Evolutionary conservation across 2,888 invertebrate species (phyloP), one percentile per base, ranked within the genome.

Genomic region (Stegophylla sp.): DNA sequence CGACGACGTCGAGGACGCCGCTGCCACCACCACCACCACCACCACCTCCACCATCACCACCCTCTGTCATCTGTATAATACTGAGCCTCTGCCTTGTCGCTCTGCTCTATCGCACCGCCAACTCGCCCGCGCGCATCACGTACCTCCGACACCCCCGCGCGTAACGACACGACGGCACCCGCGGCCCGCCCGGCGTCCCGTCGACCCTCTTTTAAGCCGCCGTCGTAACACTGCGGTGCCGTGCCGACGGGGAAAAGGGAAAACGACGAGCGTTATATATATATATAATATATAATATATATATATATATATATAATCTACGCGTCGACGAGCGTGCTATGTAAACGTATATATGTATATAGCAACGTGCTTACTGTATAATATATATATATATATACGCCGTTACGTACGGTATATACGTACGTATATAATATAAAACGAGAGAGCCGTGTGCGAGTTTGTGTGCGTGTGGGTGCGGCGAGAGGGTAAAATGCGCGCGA

Each of bases 401-500:
- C 34, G 34, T 34, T n/a, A 34, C 34, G 34, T 34, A 34, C 34
- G 34, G 34, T 34, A 34, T 34, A 34, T 34, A 34, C 34, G 34
- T 34, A 34, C 20, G 28, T 73, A 61, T 61, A 43, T 34, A n/a
- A n/a, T n/a, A n/a, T n/a, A n/a, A 41, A 71, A 71, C 41, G 34
- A 41, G 56, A 43, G 23, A n/a, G n/a, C n/a, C 41, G 73, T 23
- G 72, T n/a, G 28, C 56, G 56, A 20, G 51, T 51, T n/a, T n/a
- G 53, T 53, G 71, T n/a, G 53, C 34, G 71, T 71, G 53, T 53
- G 69, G 28, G 69, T 28, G 43, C 59, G 59, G 17, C n/a, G 72
- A 56, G 59, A 73, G 72, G 72, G 72, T 59, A 73, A 72, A 59
- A 73, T 41, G 64, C 45, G 56, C 41, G 72, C 28, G 53, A 56